Conservation (phyloP, 1,140 invertebrate species). For the Trachelipus rathkii region DNA sequence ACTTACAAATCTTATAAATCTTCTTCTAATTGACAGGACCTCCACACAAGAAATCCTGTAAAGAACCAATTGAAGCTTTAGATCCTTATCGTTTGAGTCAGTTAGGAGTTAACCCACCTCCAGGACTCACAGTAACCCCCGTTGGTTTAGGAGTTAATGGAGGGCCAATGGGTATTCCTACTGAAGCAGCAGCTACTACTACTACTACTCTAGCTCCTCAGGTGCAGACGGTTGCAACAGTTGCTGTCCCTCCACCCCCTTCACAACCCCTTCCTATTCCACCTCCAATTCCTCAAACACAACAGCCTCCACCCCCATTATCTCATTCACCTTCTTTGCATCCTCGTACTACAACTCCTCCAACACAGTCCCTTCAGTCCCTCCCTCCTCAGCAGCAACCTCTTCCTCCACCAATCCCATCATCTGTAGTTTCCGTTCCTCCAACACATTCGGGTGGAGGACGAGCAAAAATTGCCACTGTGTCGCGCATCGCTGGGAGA, state of each 20-base stretch:
- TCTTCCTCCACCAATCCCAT: constrained; percentile 12
- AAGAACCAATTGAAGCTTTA: constrained; percentile 49
- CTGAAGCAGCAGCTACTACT: constrained; percentile 31
- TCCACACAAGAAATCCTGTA: constrained; percentile 47
- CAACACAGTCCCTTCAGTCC: neutral
- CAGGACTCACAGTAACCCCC: constrained; percentile 49
- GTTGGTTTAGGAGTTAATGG: constrained; percentile 40
- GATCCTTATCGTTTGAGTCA: constrained; percentile 40
- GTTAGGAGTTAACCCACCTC: constrained; percentile 42
- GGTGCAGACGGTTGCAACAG: neutral
- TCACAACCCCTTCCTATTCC: neutral
- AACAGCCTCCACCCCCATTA: constrained; percentile 50
- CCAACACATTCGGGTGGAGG: constrained; percentile 50
- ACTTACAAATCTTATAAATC: constrained; percentile 19
- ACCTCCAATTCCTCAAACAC: constrained; percentile 21
- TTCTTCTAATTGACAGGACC: constrained; percentile 44
- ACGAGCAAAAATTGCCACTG: constrained; percentile 65
- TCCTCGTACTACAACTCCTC: constrained; percentile 14
- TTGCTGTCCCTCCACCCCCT: constrained; percentile 7
- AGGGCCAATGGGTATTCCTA: constrained; percentile 38
- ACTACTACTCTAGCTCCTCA: constrained; percentile 16
- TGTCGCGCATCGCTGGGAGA: constrained; percentile 59
- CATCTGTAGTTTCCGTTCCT: constrained; percentile 55
- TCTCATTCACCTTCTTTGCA: constrained; percentile 49
- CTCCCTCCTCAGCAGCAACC: constrained; percentile 18